Base-by-base conservation (phyloP, 1,140 invertebrate species). In the Hyles vespertilio region DNA sequence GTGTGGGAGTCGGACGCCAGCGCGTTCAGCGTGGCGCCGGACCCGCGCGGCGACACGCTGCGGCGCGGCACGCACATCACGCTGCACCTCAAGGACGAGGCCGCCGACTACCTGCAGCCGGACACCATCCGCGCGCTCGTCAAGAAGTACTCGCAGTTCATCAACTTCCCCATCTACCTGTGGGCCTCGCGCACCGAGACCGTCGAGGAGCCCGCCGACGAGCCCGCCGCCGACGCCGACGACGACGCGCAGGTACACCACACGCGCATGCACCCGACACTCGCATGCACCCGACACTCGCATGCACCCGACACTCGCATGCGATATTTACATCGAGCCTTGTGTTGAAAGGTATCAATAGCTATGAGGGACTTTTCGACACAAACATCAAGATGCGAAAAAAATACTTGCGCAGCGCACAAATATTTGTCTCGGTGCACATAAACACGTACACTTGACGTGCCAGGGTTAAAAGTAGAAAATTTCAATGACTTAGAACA, bases 131-230 rank as follows among this genome's bases (percentile, higher is more conserved):
- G 94, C 67, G 93, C 94, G 64, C 90, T 99, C 4, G 95, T 99
- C 33, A 96, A 96, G 83, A 99, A 99, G 89, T 99, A 99, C 88
- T 99, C 97, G 1, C 98, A 99, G 90, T 99, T 99, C 87, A 99
- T 99, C 73, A 99, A 99, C 87, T 99, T 99, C 92, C 96, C 97
- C 12, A 99, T 99, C 76, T 97, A 97, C 83, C 84, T 99, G 74
- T 99, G 98, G 98, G 92, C 94, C 45, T 98, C 96, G 82, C 98
- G 96, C 89, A 97, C 95, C 32, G 92, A 98, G 64, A 94, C 96
- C 60, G 96, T 97, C 51, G 96, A 98, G 79, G 95, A 96, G 77
- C 91, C 93, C 8, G 77, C 92, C 53, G 94, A 94, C 55, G 91
- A 91, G 43, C 33, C 90, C 51, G 62, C 63, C 32, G 70, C 69